Evolutionary conservation across 2,797 vertebrate species (phyloP).

Genomic region (Lacerta viridis): DNA sequence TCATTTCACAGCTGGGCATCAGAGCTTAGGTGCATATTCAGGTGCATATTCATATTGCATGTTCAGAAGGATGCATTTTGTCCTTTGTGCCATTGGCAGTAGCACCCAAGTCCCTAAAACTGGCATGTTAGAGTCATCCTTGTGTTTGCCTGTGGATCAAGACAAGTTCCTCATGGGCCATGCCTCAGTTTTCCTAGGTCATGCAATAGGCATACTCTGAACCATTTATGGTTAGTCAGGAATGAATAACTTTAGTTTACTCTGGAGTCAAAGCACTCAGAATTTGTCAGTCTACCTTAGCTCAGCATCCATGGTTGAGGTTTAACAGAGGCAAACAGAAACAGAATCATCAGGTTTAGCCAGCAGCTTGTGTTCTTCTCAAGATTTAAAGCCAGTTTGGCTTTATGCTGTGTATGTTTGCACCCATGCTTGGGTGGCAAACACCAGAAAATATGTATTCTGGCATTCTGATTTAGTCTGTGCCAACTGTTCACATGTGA

Average conservation of each 20-base stretch:
- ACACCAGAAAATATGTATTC: background rate
- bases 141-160: background rate
- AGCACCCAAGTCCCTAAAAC: background rate
- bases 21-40: background rate
- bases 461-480: background rate
- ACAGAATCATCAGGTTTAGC: background rate
- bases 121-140: background rate
- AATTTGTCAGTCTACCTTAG: background rate
- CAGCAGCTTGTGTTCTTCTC: background rate
- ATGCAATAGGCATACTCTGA: background rate
- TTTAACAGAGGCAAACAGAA: background rate
- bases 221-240: background rate
- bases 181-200: background rate
- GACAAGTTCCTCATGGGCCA: background rate
- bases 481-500: background rate
- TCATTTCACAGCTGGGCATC: background rate
- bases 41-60: background rate
- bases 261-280: background rate
- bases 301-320: background rate
- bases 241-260: background rate
- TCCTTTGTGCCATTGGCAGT: background rate
- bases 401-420: too few relatives aligned
- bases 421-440: background rate
- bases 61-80: constrained; percentile 1
- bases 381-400: background rate